Conservation (phyloP, 1,140 invertebrate genomes). For the Drosophila ananassae region DNA sequence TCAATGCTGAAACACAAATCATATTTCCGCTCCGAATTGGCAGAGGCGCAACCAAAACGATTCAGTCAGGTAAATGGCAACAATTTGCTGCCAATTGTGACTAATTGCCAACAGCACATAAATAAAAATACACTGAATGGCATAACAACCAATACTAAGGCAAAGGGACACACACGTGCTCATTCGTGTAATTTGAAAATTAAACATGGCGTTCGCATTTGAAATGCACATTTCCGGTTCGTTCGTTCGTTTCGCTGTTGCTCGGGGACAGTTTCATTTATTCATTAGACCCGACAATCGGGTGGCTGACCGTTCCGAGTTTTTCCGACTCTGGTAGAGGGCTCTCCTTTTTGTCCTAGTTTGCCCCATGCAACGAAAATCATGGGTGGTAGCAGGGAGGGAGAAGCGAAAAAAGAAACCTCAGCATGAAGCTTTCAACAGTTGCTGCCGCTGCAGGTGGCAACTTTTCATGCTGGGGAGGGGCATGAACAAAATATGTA, state of each 20-base stretch:
- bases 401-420: conserved; percentile 9
- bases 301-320: conserved; percentile 25
- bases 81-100: conserved; percentile 54
- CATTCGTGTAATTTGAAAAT: conserved; percentile 61
- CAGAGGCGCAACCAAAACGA: conserved; percentile 21
- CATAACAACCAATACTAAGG: not conserved
- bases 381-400: not conserved
- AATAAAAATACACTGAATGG: not conserved
- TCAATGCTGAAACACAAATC: conserved; percentile 61
- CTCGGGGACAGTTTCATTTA: conserved; percentile 32
- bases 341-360: conserved; percentile 40
- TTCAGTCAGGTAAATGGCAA: conserved; percentile 42
- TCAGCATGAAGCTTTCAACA: conserved; percentile 51
- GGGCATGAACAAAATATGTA: not conserved
- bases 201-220: conserved; percentile 59
- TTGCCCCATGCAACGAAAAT: conserved; percentile 26
- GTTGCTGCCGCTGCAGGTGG: conserved; percentile 51
- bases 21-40: conserved; percentile 60
- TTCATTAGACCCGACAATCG: conserved; percentile 34
- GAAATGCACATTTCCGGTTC: conserved; percentile 61
- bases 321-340: conserved; percentile 4
- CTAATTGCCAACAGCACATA: conserved; percentile 16
- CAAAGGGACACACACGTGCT: not conserved
- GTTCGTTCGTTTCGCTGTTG: conserved; percentile 1
- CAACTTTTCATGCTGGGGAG: conserved; percentile 25